Evolutionary conservation across 2,113 vertebrate genomes (phyloP).

Genomic region (Melanerpes formicivorus): DNA sequence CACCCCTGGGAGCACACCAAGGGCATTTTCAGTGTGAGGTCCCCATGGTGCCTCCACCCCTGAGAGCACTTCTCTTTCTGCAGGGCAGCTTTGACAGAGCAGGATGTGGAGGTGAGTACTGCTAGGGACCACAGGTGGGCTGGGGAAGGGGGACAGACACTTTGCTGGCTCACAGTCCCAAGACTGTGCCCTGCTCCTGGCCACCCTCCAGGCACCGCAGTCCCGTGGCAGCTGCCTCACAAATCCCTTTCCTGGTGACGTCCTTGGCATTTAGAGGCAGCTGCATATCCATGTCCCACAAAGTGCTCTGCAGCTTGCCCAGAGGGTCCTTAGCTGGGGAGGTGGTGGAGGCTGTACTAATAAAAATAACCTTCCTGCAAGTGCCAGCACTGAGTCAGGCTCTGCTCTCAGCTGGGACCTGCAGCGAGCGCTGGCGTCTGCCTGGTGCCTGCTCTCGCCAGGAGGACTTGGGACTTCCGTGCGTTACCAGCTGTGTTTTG

Average conservation of each 20-base stretch:
- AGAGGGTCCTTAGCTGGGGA: background rate
- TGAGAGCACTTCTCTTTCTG: slow-evolving; percentile 22
- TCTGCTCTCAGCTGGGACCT: background rate
- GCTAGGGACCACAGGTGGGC: accelerated
- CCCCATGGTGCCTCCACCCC: background rate
- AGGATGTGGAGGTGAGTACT: slow-evolving; percentile 82
- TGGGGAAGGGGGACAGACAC: background rate
- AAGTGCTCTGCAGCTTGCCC: background rate
- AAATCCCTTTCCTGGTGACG: background rate
- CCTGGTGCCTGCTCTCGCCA: background rate
- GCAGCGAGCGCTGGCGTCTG: slow-evolving; percentile 14
- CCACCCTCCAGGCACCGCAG: background rate
- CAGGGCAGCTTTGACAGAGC: slow-evolving; percentile 84
- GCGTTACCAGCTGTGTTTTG: accelerated
- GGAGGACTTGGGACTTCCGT: background rate
- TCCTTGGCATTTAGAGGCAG: background rate
- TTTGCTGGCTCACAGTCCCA: background rate
- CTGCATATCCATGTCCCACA: background rate
- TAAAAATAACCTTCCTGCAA: background rate
- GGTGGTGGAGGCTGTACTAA: background rate
- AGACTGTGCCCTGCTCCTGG: background rate
- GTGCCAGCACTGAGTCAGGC: slow-evolving; percentile 41
- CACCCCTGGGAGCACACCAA: background rate
- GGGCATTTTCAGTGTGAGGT: background rate
- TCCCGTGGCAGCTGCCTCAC: background rate